Conservation (phyloP, 2,113 vertebrate species). For the Megaceryle torquata region DNA sequence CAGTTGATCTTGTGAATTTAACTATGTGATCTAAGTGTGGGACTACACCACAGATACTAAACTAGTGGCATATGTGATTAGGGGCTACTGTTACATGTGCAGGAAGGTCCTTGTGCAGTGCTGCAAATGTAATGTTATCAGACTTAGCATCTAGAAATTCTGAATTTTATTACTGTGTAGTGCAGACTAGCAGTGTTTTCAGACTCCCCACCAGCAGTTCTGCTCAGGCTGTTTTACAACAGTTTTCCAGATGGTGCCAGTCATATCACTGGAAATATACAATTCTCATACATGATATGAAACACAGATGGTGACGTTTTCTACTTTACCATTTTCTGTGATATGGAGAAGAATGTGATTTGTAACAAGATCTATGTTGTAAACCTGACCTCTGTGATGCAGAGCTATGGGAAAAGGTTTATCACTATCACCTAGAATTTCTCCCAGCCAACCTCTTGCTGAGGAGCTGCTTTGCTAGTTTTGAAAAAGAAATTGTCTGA, state of each 20-base stretch:
- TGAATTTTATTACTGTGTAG: not conserved
- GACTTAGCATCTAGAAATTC: not conserved
- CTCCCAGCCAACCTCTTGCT: not conserved
- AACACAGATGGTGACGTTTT: not conserved
- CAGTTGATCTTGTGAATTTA: not conserved
- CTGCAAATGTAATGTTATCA: not conserved
- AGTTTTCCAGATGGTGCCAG: not conserved
- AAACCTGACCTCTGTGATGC: not conserved
- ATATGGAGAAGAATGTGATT: not conserved
- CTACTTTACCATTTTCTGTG: not conserved
- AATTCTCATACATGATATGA: not conserved
- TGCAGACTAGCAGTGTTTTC: not conserved
- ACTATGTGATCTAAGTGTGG: not conserved
- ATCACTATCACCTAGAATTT: not conserved
- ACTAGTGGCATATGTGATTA: accelerated
- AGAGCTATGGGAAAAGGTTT: not conserved
- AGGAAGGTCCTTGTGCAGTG: not conserved
- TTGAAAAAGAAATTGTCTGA: not conserved
- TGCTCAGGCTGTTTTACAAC: not conserved
- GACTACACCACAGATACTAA: not conserved
- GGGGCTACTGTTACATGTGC: not conserved
- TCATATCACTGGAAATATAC: accelerated
- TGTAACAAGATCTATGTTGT: not conserved
- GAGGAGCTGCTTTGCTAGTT: not conserved
- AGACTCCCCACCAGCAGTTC: not conserved